Base-by-base conservation (phyloP, 2,888 invertebrate genomes). In the Sinodicranocentrus sp. region DNA sequence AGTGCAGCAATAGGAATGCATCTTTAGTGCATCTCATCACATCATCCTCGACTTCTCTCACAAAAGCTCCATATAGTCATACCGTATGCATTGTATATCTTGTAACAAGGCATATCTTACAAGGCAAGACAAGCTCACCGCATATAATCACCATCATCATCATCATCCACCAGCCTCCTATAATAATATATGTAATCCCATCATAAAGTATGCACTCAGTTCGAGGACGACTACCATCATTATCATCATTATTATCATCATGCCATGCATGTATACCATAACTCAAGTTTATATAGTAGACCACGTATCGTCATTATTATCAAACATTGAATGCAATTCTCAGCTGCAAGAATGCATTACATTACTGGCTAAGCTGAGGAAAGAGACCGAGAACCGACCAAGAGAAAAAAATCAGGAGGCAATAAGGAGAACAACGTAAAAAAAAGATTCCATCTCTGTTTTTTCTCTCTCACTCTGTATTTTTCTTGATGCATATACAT, bases 181-280 rank as follows among this genome's bases (percentile, higher is more conserved):
- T 77, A 77, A 59, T 68, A 33, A 57, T 54, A 65, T 59, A 65
- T n/a, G 28, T 67, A 3, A 57, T 21, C 57, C 19, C 57, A 57
- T 3, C n/a, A 5, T 48, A 48, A 48, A 48, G 48, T 10, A 15
- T 48, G 17, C 2, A 48, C 48, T 48, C 5, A n/a, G 3, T 17
- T 15, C 48, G n/a, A 48, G 3, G 48, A 10, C 15, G 48, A 48
- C 48, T 48, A 17, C 48, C 13, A 71, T 71, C 23, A 71, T 54
- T 23, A 68, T 57, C 65, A 52, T 73, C 79, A 54, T 57, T 59
- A 67, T 43, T 73, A 82, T 82, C 73, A 82, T 82, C 82, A 68
- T 70, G 71, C 70, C 70, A 63, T 76, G 70, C 82, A 48, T 48
- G 48, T n/a, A n/a, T n/a, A n/a, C 72, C 72, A 52, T 28, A 77